A percentile compares a stretch with the other conserved stretches of the same genome.
Conservation (phyloP, 2,113 vertebrate genomes). For the Epinephelus cyanopodus region DNA sequence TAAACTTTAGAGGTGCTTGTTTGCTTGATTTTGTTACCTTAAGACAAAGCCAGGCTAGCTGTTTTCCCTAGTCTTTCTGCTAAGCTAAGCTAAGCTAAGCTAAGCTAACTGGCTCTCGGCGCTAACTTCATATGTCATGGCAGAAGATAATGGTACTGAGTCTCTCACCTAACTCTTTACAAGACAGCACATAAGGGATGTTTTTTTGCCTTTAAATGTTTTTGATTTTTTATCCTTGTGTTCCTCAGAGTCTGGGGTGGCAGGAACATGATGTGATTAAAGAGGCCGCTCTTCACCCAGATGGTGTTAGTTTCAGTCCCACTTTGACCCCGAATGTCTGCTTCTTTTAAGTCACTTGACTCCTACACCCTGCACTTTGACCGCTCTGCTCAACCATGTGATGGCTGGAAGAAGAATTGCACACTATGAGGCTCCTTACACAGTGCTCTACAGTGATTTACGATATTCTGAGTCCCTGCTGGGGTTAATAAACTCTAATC, state of each 20-base stretch:
- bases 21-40: not conserved
- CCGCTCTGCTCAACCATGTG: conserved; percentile 12
- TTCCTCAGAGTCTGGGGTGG: not conserved
- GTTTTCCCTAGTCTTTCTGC: not conserved
- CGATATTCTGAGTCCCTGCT: not conserved
- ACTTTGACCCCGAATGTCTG: conserved; percentile 36
- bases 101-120: not conserved
- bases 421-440: not conserved
- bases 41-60: not conserved
- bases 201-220: not conserved
- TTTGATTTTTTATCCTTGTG: not conserved
- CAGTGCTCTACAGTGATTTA: not conserved
- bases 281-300: conserved; percentile 14
- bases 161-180: not conserved
- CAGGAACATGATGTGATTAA: conserved; percentile 44
- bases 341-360: conserved; percentile 46
- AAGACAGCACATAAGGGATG: not conserved
- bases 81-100: not conserved
- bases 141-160: too few species aligned
- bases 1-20: not conserved
- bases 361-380: not conserved
- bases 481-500: not conserved
- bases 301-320: conserved; percentile 3
- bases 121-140: not conserved
- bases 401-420: not conserved